These are phyloP conservation scores for human (Homo sapiens) DNA, from an alignment of 2,113 vertebrate genomes.

Conservation along the genomic window DNA sequence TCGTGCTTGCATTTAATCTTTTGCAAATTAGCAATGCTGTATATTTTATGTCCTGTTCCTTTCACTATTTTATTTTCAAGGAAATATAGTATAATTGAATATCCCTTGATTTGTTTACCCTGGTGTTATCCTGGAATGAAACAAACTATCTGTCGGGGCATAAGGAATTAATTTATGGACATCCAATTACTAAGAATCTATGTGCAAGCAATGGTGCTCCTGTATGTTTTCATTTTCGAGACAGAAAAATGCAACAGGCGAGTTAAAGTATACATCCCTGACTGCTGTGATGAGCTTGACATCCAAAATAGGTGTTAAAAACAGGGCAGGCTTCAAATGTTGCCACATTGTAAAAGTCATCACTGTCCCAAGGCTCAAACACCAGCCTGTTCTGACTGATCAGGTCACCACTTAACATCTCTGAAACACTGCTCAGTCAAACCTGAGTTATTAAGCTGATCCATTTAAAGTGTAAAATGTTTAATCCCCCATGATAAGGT, in stretches of 20 bases:
- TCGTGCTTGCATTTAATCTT: constrained; percentile 27
- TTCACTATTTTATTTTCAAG: neutral
- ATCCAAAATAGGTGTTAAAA: neutral
- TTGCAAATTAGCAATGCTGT: neutral
- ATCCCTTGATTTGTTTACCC: neutral
- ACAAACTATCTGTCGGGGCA: neutral
- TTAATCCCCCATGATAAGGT: neutral
- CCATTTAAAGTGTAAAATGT: neutral
- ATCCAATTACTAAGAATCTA: neutral
- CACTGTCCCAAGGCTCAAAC: neutral
- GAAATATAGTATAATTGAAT: neutral
- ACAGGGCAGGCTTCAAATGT: neutral
- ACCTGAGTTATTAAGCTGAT: neutral
- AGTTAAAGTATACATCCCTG: neutral
- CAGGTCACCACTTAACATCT: neutral
- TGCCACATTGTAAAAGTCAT: neutral
- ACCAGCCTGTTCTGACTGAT: neutral
- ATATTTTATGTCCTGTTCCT: neutral
- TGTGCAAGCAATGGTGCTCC: neutral
- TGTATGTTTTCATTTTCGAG: neutral
- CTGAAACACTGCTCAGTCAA: neutral
- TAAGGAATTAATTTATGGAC: neutral
- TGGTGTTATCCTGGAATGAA: neutral
- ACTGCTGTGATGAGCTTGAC: neutral
- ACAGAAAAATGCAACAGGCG: neutral